Conservation (phyloP, 1,140 invertebrate species). For the Ceratoteleas bidentatus region DNA sequence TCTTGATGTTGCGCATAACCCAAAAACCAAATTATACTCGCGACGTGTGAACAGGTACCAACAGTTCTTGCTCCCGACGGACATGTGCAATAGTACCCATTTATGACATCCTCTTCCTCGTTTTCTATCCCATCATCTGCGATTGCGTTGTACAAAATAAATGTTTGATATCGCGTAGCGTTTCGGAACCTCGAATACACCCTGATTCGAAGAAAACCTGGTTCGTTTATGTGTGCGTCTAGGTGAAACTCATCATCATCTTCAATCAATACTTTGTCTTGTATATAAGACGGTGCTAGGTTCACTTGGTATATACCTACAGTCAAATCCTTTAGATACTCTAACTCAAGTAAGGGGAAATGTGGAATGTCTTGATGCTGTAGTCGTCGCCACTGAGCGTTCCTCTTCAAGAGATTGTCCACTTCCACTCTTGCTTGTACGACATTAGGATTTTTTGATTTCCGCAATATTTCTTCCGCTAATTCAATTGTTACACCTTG, state of each 20-base stretch:
- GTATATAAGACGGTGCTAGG: conserved; percentile 19
- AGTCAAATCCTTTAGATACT: background rate
- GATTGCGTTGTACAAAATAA: background rate
- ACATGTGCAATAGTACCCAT: conserved; percentile 13
- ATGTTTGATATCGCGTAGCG: conserved; percentile 1
- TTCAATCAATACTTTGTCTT: background rate
- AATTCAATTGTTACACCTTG: conserved; percentile 3
- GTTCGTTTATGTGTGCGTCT: background rate
- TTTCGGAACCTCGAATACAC: conserved; percentile 11
- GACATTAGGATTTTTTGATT: conserved; percentile 1
- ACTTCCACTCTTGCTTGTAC: conserved; percentile 24
- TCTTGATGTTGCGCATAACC: conserved; percentile 5
- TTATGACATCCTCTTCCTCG: background rate
- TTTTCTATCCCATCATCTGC: background rate
- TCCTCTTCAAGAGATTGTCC: background rate
- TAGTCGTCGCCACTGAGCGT: background rate
- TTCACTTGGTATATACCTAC: conserved; percentile 3
- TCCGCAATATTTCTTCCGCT: conserved; percentile 15
- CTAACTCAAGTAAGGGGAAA: conserved; percentile 3
- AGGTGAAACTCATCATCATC: conserved; percentile 9
- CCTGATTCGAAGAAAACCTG: background rate
- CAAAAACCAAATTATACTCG: conserved; percentile 10
- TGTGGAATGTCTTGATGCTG: background rate
- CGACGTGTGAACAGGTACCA: conserved; percentile 4
- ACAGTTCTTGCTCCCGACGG: background rate